Base-by-base conservation (phyloP, 2,113 vertebrate species). In the Pipa parva region DNA sequence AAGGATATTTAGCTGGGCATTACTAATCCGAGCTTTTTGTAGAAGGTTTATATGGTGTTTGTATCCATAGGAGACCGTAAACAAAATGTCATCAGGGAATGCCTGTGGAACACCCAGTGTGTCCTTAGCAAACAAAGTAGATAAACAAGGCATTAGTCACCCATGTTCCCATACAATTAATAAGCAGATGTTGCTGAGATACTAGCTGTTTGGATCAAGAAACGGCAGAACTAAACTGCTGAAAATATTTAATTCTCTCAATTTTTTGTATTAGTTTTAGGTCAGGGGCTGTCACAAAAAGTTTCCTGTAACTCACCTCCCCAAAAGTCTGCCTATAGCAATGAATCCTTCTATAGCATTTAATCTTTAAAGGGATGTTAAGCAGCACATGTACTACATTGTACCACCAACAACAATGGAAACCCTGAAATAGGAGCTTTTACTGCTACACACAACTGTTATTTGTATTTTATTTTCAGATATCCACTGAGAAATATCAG, bases 81-180 rank as follows among this genome's bases (percentile, higher is more conserved):
- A 49, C 46, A 21, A 20, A 49, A 49, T 49, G 46, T 49, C 18
- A 49, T 49, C 22, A 49, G 10, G 18, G 22, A 58, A 58, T 58
- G 55, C 28, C 31, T 36, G 7, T 20, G 55, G 55, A 58, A 58
- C 55, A 36, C 29, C 55, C 55, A 58, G 55, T 20, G n/a, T 58
- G 28, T 58, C 55, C 4, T 58, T n/a, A 29, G 28, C 46, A 49
- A 21, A 49, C 7, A 49, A 24, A 24, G 46, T 21, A 24, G 46
- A 24, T 21, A 24, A 49, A 24, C 18, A 24, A 49, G 20, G 46
- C 27, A 58, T 58, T 58, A 36, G 36, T 33, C 27, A 18, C 26
- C 27, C 55, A 58, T 31, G 15, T 58, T 58, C 55, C 55, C 55
- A 58, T 37, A 58, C 36, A 17, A 36, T 58, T 29, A 58, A 36